phyloP scores from a whole-genome alignment of 2,113 vertebrate genomes.

The Madoqua kirkii region DNA sequence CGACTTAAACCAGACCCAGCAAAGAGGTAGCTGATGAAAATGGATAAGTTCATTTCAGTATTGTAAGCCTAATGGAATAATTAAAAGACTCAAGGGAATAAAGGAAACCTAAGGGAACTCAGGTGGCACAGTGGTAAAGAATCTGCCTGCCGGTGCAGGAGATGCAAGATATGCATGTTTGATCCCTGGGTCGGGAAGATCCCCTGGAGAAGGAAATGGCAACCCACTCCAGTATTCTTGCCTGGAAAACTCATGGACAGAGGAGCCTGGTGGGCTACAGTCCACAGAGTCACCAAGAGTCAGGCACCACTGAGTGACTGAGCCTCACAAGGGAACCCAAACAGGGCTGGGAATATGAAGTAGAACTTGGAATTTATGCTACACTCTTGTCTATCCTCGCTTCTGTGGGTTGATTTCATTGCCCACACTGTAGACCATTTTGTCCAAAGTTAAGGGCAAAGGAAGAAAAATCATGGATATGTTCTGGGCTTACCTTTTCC shows the following conservation, averaged over 20 bases:
- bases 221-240: not conserved
- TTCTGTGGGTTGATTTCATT: not conserved
- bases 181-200: not conserved
- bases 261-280: not conserved
- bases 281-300: not conserved
- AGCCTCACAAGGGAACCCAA: not conserved
- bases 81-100: not conserved
- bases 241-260: not conserved
- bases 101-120: not conserved
- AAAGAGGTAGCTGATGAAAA: not conserved
- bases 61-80: not conserved
- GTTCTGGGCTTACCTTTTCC: not conserved
- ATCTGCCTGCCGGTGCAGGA: not conserved
- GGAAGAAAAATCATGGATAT: not conserved
- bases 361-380: not conserved
- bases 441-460: not conserved
- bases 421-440: not conserved
- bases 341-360: not conserved
- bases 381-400: not conserved
- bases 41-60: not conserved
- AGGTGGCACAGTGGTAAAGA: not conserved
- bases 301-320: accelerated
- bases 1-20: not conserved
- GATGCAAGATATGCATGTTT: not conserved
- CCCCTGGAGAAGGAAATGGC: not conserved